Evolutionary conservation across 1,140 invertebrate genomes (phyloP).

Genomic region (Lepidurus apus): DNA sequence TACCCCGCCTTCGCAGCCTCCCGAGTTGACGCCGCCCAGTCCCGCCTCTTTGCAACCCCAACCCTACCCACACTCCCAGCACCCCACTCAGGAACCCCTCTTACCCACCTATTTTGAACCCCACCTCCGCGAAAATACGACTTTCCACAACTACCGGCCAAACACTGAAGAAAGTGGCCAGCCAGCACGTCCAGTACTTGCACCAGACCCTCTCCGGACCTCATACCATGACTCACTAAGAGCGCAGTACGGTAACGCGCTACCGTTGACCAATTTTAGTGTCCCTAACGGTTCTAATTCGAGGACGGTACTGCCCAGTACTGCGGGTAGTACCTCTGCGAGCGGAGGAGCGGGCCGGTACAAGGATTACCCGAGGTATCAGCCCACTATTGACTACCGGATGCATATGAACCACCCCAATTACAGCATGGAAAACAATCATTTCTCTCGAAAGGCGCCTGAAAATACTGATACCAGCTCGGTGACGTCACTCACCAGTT

Average conservation of each 20-base stretch:
- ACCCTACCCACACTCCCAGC: neutral
- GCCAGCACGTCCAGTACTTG: neutral
- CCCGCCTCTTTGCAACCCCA: neutral
- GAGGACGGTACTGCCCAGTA: neutral
- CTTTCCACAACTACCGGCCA: neutral
- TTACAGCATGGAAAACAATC: neutral
- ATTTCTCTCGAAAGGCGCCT: neutral
- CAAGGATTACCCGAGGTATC: neutral
- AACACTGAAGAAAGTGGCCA: neutral
- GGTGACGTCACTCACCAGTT: neutral
- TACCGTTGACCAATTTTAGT: neutral
- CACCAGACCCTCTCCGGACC: neutral
- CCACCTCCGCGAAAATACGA: neutral
- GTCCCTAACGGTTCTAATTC: neutral
- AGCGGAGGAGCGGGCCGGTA: neutral
- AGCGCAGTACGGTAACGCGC: neutral
- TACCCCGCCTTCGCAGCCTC: neutral
- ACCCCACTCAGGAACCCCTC: neutral
- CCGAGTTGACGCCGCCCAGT: neutral
- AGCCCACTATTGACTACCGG: constrained; percentile 1
- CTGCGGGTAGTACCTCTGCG: neutral
- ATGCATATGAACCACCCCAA: neutral
- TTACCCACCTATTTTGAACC: neutral
- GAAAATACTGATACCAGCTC: neutral
- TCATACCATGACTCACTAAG: neutral